Conservation (phyloP, 1,140 invertebrate genomes). For the Manduca sexta region DNA sequence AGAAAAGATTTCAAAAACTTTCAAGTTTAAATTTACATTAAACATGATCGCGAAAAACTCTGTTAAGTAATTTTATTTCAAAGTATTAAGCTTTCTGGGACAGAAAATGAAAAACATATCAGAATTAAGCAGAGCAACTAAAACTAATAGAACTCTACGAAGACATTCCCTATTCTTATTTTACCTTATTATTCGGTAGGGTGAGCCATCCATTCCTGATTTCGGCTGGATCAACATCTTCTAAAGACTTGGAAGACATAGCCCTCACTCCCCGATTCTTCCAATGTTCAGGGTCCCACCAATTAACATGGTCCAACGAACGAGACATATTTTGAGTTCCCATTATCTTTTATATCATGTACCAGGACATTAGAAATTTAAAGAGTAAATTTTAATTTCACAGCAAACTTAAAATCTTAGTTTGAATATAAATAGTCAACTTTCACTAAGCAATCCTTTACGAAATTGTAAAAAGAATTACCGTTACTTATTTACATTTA, state of each 20-base stretch:
- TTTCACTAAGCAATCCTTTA: background rate
- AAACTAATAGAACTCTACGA: too few species aligned
- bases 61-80: too few species aligned
- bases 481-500: too few species aligned
- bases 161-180: constrained; percentile 12
- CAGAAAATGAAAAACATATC: too few species aligned
- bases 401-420: background rate
- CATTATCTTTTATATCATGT: constrained; percentile 17
- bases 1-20: too few species aligned
- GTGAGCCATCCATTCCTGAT: constrained; percentile 62
- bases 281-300: constrained; percentile 52
- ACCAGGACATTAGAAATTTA: background rate
- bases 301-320: constrained; percentile 44
- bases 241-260: constrained; percentile 36
- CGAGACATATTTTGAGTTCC: constrained; percentile 26
- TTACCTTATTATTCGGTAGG: constrained; percentile 45
- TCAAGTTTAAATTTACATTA: too few species aligned
- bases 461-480: too few species aligned
- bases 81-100: too few species aligned
- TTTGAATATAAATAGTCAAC: background rate
- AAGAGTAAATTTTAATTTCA: background rate
- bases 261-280: constrained; percentile 22
- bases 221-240: constrained; percentile 36
- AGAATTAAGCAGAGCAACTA: too few species aligned
- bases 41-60: too few species aligned